phyloP scores from a whole-genome alignment of 2,888 invertebrate genomes.

The Agrochola lota region DNA sequence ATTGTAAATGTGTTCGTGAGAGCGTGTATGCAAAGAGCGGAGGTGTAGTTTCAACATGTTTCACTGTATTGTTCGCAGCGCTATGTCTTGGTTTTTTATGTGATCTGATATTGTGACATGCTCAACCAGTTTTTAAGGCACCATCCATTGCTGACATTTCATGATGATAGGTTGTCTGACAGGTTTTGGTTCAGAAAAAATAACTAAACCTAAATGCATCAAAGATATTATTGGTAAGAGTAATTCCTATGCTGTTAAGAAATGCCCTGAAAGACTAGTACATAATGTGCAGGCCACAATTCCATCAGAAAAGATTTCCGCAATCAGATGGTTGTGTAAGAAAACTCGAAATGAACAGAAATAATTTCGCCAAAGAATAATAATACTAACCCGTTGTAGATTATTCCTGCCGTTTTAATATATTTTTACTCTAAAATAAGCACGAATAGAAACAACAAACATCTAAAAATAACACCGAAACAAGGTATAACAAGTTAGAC shows the following conservation, averaged over 20 bases:
- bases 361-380: too few species aligned
- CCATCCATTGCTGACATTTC: too few species aligned
- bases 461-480: constrained; percentile 5
- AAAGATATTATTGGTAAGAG: too few species aligned
- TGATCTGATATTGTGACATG: not conserved
- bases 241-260: too few species aligned
- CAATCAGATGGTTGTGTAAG: not conserved
- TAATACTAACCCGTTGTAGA: not conserved
- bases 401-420: not conserved
- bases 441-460: not conserved
- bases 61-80: too few species aligned
- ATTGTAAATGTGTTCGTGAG: too few species aligned
- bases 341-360: not conserved
- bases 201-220: too few species aligned
- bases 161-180: not conserved
- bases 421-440: not conserved
- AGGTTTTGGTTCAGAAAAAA: not conserved
- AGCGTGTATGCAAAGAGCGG: too few species aligned
- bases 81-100: too few species aligned
- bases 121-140: not conserved
- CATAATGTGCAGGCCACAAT: too few species aligned
- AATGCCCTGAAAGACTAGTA: too few species aligned
- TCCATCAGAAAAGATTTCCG: not conserved
- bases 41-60: too few species aligned
- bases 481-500: constrained; percentile 30